Evolutionary conservation across 2,113 vertebrate genomes (phyloP).

Genomic region (Catagonus wagneri): DNA sequence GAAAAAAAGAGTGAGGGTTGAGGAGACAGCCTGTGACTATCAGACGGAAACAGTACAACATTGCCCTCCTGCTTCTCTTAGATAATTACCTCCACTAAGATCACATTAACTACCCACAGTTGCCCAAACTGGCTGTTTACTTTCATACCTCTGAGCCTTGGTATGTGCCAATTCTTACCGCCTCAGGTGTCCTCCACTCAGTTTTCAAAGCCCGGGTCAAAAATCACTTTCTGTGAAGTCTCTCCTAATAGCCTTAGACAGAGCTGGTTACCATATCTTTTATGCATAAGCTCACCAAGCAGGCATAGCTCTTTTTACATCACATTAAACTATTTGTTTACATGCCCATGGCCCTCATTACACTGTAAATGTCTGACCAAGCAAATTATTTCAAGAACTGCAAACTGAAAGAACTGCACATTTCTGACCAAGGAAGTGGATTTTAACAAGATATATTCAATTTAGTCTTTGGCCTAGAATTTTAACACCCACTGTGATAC

Average conservation of each 20-base stretch:
- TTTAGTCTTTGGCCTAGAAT: neutral
- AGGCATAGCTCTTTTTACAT: neutral
- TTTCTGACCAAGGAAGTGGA: neutral
- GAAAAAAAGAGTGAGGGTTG: neutral
- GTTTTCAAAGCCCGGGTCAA: neutral
- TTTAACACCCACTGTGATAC: neutral
- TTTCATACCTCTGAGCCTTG: neutral
- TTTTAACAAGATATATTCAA: constrained; percentile 32
- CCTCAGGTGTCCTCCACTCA: neutral
- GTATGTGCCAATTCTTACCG: neutral
- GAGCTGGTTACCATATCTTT: neutral
- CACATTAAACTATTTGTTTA: neutral
- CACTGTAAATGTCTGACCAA: neutral
- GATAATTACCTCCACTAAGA: neutral
- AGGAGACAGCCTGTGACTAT: neutral
- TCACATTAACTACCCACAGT: neutral
- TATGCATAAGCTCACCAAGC: neutral
- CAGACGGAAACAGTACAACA: neutral
- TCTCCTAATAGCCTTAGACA: neutral
- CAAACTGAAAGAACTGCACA: neutral
- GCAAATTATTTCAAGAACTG: neutral
- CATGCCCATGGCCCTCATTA: neutral
- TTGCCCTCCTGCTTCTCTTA: neutral
- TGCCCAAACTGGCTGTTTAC: neutral
- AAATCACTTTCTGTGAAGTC: neutral